Evolutionary conservation across 2,113 vertebrate genomes (phyloP).

Genomic region (Pseudonaja textilis): DNA sequence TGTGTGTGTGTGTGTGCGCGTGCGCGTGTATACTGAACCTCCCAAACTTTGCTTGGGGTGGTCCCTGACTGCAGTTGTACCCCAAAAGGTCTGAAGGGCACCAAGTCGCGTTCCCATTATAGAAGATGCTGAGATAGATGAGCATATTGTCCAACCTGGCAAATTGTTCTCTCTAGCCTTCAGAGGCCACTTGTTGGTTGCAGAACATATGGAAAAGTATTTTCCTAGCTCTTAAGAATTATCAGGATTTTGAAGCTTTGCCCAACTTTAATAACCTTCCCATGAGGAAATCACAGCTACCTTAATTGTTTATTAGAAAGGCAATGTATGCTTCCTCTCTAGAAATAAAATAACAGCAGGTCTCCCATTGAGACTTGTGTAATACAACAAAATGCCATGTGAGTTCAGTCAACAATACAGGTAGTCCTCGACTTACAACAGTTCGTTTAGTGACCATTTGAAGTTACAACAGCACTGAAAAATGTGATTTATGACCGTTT

Average conservation of each 20-base stretch:
- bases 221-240: background rate
- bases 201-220: background rate
- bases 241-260: background rate
- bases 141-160: background rate
- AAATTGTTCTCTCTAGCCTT: background rate
- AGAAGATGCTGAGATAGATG: background rate
- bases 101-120: background rate
- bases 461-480: background rate
- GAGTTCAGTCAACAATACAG: background rate
- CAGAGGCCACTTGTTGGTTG: background rate
- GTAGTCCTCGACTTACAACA: background rate
- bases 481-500: background rate
- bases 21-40: background rate
- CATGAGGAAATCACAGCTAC: background rate
- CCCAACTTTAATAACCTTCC: background rate
- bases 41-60: background rate
- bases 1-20: background rate
- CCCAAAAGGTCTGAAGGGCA: background rate
- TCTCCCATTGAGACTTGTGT: background rate
- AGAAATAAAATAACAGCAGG: background rate
- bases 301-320: background rate
- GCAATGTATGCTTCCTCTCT: background rate
- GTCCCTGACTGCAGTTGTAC: background rate
- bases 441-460: background rate
- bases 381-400: background rate